A percentile compares a stretch with the other conserved stretches of the same genome.
These are phyloP conservation scores for Galerucella pusilla DNA, from an alignment of 2,888 invertebrate species.

Conservation along the genomic window DNA sequence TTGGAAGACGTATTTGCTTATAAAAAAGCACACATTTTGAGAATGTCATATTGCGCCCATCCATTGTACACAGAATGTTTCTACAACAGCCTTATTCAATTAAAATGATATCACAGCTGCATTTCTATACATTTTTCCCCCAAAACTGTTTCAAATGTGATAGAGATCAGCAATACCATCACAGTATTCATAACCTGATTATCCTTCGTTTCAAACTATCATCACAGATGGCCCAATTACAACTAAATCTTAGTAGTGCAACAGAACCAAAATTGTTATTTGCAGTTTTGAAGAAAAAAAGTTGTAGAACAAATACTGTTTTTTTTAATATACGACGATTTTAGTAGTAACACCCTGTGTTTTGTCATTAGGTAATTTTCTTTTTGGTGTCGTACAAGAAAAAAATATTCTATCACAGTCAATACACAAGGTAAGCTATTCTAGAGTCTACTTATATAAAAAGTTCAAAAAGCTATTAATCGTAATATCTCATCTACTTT, in stretches of 20 bases:
- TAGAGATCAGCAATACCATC: no score
- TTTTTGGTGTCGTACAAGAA: slow-evolving; percentile 34
- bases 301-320: not conserved
- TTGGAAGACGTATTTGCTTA: not conserved
- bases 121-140: not conserved
- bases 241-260: no score
- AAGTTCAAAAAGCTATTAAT: slow-evolving; percentile 39
- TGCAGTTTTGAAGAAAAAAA: slow-evolving; percentile 2
- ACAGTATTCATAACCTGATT: no score
- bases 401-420: slow-evolving; percentile 42
- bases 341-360: slow-evolving; percentile 14
- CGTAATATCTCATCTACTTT: slow-evolving; percentile 36
- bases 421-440: slow-evolving; percentile 36
- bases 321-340: not conserved
- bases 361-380: slow-evolving; percentile 17
- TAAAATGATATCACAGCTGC: not conserved
- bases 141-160: not conserved
- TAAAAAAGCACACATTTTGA: not conserved
- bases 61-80: not conserved
- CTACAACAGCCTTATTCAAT: not conserved
- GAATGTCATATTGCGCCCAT: not conserved
- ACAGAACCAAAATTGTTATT: not conserved
- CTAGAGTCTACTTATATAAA: slow-evolving; percentile 35
- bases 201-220: no score
- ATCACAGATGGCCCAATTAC: no score